These are phyloP conservation scores for Trissolcus basalis DNA, from an alignment of 1,140 invertebrate genomes.

Conservation along the genomic window DNA sequence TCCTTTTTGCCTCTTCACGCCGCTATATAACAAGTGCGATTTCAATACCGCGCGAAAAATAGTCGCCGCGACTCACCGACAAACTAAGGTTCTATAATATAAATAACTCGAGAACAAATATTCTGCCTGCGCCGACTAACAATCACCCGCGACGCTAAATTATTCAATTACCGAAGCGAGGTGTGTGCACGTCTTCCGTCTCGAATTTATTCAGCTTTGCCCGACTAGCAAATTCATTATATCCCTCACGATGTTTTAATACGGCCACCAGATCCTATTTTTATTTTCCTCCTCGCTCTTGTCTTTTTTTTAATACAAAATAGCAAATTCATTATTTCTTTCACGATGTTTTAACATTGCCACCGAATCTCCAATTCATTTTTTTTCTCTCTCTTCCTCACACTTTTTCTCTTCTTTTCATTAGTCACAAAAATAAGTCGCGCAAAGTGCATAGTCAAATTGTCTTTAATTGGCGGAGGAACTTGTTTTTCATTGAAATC, in stretches of 20 bases:
- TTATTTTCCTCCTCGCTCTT: no score
- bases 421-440: background rate
- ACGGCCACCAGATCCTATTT: background rate
- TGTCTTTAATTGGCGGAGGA: constrained; percentile 11
- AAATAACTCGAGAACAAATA: constrained; percentile 38
- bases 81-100: constrained; percentile 7
- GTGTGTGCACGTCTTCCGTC: constrained; percentile 9
- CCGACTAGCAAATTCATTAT: constrained; percentile 33
- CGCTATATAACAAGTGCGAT: constrained; percentile 30
- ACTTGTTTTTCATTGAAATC: background rate
- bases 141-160: constrained; percentile 33
- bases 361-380: no score
- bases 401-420: no score
- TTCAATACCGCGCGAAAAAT: constrained; percentile 26
- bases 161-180: constrained; percentile 28
- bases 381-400: no score
- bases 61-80: constrained; percentile 5
- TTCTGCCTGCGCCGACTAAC: constrained; percentile 17
- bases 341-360: no score
- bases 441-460: constrained; percentile 2
- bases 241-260: constrained; percentile 24
- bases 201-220: constrained; percentile 24
- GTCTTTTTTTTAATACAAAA: no score
- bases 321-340: no score
- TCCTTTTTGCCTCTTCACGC: constrained; percentile 8